A percentile compares a stretch with the other conserved stretches of the same genome.
Conservation (phyloP, 2,113 vertebrate genomes). For the Anoplopoma fimbria region DNA sequence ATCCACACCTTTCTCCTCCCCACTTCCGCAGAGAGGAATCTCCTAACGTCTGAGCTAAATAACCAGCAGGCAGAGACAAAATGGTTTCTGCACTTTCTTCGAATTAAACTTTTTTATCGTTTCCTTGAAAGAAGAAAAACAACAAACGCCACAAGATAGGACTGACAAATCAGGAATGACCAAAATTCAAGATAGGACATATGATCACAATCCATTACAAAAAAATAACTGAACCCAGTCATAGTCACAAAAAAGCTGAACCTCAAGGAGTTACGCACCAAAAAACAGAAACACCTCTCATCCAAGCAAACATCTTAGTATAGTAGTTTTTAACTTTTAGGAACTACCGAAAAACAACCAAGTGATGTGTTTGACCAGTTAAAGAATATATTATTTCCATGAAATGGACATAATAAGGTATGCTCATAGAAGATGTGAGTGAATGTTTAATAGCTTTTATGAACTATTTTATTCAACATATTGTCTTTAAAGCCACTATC, state of each 20-base stretch:
- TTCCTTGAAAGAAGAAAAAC: neutral
- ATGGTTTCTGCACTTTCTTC: neutral
- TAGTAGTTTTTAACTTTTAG: neutral
- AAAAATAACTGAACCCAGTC: neutral
- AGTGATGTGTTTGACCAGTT: neutral
- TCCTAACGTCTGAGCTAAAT: slow-evolving; percentile 7
- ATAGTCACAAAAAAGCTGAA: neutral
- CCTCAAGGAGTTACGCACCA: too few species aligned
- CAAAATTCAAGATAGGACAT: neutral
- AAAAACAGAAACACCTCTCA: neutral
- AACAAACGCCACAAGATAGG: neutral
- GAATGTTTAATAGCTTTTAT: neutral
- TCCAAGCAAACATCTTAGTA: neutral
- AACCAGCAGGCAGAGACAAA: slow-evolving; percentile 12
- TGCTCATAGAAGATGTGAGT: neutral
- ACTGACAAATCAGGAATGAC: neutral
- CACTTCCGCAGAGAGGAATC: slow-evolving; percentile 9
- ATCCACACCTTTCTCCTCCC: slow-evolving; percentile 59
- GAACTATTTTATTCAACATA: neutral
- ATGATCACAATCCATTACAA: neutral
- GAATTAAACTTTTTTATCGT: neutral
- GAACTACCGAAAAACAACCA: neutral
- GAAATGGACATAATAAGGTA: neutral
- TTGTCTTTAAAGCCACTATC: neutral
- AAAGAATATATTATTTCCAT: neutral